Evolutionary conservation across 2,113 vertebrate species (phyloP).

Genomic region (Corythornis cristatus): DNA sequence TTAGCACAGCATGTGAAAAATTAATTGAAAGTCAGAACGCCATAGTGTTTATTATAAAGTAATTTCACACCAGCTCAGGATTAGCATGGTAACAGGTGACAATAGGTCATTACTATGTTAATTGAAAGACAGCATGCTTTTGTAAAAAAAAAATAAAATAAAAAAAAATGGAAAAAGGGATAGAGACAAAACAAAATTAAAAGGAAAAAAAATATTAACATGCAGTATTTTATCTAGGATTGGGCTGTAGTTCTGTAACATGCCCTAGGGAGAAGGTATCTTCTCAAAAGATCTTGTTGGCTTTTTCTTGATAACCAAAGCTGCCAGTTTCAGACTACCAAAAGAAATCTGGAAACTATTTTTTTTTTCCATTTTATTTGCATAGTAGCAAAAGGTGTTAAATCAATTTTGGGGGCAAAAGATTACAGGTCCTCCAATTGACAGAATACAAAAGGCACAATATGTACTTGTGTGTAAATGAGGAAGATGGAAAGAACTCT

Average conservation of each 20-base stretch:
- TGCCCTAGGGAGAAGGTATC: not conserved
- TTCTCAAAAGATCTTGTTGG: not conserved
- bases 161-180: not conserved
- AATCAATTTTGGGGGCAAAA: not conserved
- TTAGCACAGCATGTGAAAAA: constrained; percentile 82
- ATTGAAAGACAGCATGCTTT: constrained; percentile 78
- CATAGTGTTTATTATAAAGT: constrained; percentile 84
- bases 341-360: not conserved
- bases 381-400: not conserved
- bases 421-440: not conserved
- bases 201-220: constrained; percentile 8
- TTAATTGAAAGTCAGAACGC: constrained; percentile 84
- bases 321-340: accelerated
- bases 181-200: not conserved
- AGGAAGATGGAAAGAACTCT: not conserved
- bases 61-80: constrained; percentile 85
- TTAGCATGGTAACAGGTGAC: constrained; percentile 80
- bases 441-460: not conserved
- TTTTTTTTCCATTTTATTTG: not conserved
- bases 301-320: not conserved
- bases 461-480: not conserved
- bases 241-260: not conserved
- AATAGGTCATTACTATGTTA: constrained; percentile 82
- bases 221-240: constrained; percentile 11
- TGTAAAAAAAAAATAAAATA: not conserved